phyloP scores from a whole-genome alignment of 2,113 vertebrate genomes.

The Phrynosoma blainvillii region DNA sequence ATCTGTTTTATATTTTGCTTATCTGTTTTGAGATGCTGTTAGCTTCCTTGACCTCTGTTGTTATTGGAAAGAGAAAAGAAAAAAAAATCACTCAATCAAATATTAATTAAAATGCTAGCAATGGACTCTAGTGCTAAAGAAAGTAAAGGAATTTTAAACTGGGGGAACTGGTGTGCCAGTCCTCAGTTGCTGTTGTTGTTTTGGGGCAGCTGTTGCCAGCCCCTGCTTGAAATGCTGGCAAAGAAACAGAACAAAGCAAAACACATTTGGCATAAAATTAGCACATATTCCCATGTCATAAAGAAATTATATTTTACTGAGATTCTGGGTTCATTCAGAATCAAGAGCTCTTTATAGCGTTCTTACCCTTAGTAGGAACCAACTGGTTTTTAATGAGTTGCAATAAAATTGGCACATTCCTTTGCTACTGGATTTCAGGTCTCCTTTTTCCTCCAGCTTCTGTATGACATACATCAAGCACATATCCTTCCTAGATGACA shows the following conservation, averaged over 20 bases:
- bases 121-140: not conserved
- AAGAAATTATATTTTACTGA: not conserved
- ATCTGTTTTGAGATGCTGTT: too few species aligned
- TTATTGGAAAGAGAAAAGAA: too few species aligned
- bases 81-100: too few species aligned
- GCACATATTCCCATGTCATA: not conserved
- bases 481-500: constrained; percentile 31
- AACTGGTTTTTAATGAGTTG: constrained; percentile 17
- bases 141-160: not conserved
- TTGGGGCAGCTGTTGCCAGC: not conserved
- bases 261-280: constrained; percentile 1
- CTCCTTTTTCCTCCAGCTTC: not conserved
- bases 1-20: too few species aligned
- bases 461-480: constrained; percentile 11
- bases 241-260: not conserved
- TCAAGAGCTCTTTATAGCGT: not conserved
- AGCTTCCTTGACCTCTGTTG: too few species aligned
- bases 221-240: not conserved
- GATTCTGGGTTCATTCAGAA: constrained; percentile 9
- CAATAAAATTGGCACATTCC: not conserved
- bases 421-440: constrained; percentile 7
- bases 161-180: not conserved
- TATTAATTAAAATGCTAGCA: too few species aligned
- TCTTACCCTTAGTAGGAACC: not conserved
- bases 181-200: not conserved